Conservation (phyloP, 2,888 invertebrate species). For the Amblyjoppa proteus region DNA sequence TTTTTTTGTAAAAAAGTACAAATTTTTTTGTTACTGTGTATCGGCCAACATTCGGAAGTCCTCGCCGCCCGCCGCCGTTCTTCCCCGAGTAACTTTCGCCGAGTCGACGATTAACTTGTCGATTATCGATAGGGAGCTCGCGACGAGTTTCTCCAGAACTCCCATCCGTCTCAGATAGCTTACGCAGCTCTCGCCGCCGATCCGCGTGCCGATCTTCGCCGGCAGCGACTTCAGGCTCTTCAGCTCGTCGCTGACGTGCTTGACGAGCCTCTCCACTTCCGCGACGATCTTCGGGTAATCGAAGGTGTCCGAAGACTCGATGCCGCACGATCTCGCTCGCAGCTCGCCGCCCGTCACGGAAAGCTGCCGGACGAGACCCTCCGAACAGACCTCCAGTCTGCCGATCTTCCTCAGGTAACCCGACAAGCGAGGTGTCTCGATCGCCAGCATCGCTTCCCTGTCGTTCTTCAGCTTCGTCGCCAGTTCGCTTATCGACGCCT, state of each 20-base stretch:
- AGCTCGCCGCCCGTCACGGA: conserved; percentile 12
- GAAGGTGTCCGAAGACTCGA: background rate
- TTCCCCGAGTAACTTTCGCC: conserved; percentile 20
- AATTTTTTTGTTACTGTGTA: no score
- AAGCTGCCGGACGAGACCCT: conserved; percentile 64
- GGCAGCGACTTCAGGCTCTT: conserved; percentile 65
- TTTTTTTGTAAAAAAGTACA: no score
- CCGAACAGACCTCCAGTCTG: conserved; percentile 64
- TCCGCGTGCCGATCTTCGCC: conserved; percentile 51
- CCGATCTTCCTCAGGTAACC: conserved; percentile 70
- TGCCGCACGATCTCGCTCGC: background rate
- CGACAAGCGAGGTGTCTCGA: conserved; percentile 68
- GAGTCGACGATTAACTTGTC: conserved; percentile 55
- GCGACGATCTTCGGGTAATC: conserved; percentile 36
- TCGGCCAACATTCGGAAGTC: conserved; percentile 1
- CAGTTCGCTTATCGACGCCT: conserved; percentile 66
- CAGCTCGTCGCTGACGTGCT: conserved; percentile 66
- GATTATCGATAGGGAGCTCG: conserved; percentile 53
- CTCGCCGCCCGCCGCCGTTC: background rate
- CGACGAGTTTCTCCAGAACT: conserved; percentile 62
- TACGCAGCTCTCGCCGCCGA: conserved; percentile 56
- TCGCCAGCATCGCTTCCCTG: conserved; percentile 68
- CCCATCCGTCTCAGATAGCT: conserved; percentile 66
- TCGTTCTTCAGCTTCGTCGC: conserved; percentile 70
- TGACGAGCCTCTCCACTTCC: conserved; percentile 60